phyloP scores from a whole-genome alignment of 2,113 vertebrate genomes.

The Gambusia affinis region DNA sequence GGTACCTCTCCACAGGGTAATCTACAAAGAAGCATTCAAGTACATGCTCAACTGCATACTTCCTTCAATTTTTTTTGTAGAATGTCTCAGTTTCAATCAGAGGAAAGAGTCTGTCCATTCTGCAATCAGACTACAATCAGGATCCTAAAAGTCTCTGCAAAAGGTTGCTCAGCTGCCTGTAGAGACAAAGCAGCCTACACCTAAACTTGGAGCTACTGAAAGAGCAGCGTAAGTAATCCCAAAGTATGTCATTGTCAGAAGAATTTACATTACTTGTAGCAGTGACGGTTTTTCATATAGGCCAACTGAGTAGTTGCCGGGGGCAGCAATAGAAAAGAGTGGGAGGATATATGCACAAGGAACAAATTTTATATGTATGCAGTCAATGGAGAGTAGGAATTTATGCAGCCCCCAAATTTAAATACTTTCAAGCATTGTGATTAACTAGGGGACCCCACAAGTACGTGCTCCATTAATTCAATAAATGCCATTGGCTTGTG shows the following conservation, averaged over 20 bases:
- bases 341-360: too few species aligned
- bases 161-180: background rate
- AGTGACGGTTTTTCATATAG: too few species aligned
- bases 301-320: too few species aligned
- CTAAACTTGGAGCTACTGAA: background rate
- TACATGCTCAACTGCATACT: background rate
- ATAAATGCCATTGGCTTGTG: background rate
- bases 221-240: background rate
- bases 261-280: background rate
- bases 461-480: background rate
- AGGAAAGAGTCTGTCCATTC: background rate
- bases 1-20: background rate
- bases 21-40: background rate
- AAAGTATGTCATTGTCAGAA: background rate
- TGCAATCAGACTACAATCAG: slow-evolving; percentile 2
- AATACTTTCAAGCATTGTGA: too few species aligned
- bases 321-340: too few species aligned
- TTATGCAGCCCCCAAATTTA: too few species aligned
- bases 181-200: background rate
- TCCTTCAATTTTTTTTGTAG: background rate
- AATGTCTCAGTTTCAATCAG: background rate
- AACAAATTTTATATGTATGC: too few species aligned
- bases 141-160: background rate
- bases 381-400: too few species aligned
- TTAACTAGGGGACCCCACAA: too few species aligned